Conservation (phyloP, 2,797 vertebrate genomes). For the Hypotaenidia philippensis region DNA sequence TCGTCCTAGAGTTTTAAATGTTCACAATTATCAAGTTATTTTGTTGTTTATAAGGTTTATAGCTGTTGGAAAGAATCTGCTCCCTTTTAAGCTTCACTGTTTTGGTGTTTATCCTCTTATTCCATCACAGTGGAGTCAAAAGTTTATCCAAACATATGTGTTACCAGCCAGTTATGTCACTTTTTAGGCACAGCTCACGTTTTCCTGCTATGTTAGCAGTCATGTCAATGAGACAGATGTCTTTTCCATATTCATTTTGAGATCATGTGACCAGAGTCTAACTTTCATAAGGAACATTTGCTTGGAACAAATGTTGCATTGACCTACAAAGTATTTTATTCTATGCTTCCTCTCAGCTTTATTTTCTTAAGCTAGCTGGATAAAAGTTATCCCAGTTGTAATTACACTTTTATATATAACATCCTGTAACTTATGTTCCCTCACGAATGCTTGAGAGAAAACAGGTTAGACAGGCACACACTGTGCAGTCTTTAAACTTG, state of each 20-base stretch:
- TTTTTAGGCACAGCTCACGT: background rate
- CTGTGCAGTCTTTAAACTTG: background rate
- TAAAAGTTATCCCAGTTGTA: background rate
- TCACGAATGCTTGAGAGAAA: background rate
- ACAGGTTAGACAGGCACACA: fast-evolving
- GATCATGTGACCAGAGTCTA: background rate
- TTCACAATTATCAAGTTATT: background rate
- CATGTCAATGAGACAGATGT: background rate
- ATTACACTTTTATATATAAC: background rate
- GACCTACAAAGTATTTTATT: background rate
- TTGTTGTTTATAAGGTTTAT: background rate
- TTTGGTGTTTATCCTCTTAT: background rate
- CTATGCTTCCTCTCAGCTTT: background rate
- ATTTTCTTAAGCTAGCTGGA: background rate
- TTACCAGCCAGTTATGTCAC: background rate
- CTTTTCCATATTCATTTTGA: background rate
- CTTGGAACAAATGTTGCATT: background rate
- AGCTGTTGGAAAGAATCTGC: background rate
- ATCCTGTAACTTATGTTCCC: background rate
- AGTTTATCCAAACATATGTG: background rate
- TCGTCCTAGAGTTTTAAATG: background rate
- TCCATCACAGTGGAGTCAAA: background rate
- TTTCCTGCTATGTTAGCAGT: background rate
- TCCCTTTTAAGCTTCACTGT: background rate
- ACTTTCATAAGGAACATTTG: background rate